A percentile compares a stretch with the other conserved stretches of the same genome.
These are phyloP conservation scores for Hirtodrosophila duncani DNA, from an alignment of 2,888 invertebrate genomes.

Conservation along the genomic window DNA sequence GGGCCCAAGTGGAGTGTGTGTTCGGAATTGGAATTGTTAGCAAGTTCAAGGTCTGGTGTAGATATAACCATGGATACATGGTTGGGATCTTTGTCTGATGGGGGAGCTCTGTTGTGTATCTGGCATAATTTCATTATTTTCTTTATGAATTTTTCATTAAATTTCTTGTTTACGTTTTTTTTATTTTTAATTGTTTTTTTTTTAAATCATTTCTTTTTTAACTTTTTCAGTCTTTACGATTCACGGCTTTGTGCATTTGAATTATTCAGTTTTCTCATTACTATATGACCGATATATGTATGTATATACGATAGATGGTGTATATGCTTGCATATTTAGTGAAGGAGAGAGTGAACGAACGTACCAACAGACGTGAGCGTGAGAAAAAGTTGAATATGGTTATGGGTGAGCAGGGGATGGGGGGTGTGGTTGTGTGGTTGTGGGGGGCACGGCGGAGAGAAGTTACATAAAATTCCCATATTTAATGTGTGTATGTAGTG, in stretches of 20 bases:
- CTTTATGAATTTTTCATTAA: slow-evolving; percentile 17
- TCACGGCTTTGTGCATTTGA: slow-evolving; percentile 76
- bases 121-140: slow-evolving; percentile 17
- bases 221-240: slow-evolving; percentile 75
- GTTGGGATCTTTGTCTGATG: slow-evolving; percentile 12
- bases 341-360: slow-evolving; percentile 37
- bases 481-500: slow-evolving; percentile 2
- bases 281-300: slow-evolving; percentile 49
- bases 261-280: slow-evolving; percentile 46
- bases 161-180: slow-evolving; percentile 35
- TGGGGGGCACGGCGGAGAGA: no score
- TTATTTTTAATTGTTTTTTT: slow-evolving; percentile 36
- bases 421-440: slow-evolving; percentile 21
- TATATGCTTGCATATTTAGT: slow-evolving; percentile 36
- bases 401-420: slow-evolving; percentile 5
- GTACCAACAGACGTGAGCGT: slow-evolving; percentile 45
- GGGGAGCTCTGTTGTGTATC: slow-evolving; percentile 31
- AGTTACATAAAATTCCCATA: slow-evolving; percentile 5
- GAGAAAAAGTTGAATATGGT: slow-evolving; percentile 33
- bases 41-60: slow-evolving; percentile 19
- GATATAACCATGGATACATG: slow-evolving; percentile 3
- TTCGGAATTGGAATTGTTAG: slow-evolving; percentile 47
- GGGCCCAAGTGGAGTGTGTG: slow-evolving; percentile 1
- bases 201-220: slow-evolving; percentile 23
- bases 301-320: slow-evolving; percentile 14